Base-by-base conservation (phyloP, 2,888 invertebrate genomes). In the Sepioteuthis lessoniana region DNA sequence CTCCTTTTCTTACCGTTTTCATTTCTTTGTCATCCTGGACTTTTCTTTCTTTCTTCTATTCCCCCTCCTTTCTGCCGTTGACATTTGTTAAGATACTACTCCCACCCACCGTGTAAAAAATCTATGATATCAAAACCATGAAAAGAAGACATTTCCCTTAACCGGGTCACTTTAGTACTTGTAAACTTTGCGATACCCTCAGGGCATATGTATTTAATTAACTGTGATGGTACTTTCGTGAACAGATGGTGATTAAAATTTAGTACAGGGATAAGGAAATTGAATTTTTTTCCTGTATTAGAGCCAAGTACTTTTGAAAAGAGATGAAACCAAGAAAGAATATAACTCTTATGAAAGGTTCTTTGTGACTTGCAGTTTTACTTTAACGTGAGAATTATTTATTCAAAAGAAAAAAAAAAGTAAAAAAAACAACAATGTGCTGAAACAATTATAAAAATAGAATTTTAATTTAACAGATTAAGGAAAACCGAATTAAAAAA, bases 171-270 rank as follows among this genome's bases (percentile, higher is more conserved):
- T 16, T 35, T n/a, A 76, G 76, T 76, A 76, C 76, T 76, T 76
- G n/a, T 76, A 76, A 76, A 76, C 76, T 76, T 76, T 76, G 76
- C 76, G n/a, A 76, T 76, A 76, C 76, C 76, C 76, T 19, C n/a
- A 76, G 76, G 76, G 76, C 76, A 76, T 16, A 35, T n/a, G 76
- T n/a, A 76, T 76, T 76, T 76, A 35, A 76, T 76, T 76, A n/a
- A 76, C 76, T 76, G 76, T 76, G n/a, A 10, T 76, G n/a, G 76
- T 76, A n/a, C n/a, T 76, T 76, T 13, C 76, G n/a, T 13, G n/a
- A 76, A 76, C n/a, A 13, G n/a, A 4, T 35, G 2, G 13, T 16
- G 3, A n/a, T 76, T 76, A 76, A n/a, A 76, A 76, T n/a, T 76
- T 10, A 76, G 76, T n/a, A n/a, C 10, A 2, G n/a, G 76, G 13